phyloP scores from a whole-genome alignment of 2,888 invertebrate species.

The Antheraea assamensis region DNA sequence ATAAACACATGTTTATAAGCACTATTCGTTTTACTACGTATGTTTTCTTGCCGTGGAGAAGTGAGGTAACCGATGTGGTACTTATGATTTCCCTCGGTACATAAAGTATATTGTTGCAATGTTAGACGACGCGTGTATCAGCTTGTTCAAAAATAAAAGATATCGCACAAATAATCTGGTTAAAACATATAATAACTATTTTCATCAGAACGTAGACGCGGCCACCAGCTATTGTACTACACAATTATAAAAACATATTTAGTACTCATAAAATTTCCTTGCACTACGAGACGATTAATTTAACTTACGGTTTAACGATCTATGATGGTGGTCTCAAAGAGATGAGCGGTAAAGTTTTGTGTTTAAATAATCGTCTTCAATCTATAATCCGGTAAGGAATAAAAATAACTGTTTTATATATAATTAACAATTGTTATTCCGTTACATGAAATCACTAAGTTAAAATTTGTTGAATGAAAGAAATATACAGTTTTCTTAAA shows the following conservation, averaged over 20 bases:
- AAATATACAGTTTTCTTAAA: not conserved
- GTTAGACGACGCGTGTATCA: too few species aligned
- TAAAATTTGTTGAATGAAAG: not conserved
- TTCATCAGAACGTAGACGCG: too few species aligned
- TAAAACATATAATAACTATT: too few species aligned
- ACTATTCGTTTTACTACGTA: too few species aligned
- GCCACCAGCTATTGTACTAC: not conserved
- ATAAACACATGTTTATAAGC: too few species aligned
- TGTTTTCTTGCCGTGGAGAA: too few species aligned
- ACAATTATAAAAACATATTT: not conserved
- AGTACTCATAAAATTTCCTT: not conserved
- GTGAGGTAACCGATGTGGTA: too few species aligned
- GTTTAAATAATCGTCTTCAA: conserved; percentile 9
- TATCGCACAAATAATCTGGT: too few species aligned
- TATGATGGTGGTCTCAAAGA: conserved; percentile 11
- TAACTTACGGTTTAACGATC: not conserved
- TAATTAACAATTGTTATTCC: not conserved
- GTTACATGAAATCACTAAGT: not conserved
- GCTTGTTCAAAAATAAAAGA: too few species aligned
- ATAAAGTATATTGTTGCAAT: too few species aligned
- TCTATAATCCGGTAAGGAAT: conserved; percentile 3
- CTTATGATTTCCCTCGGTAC: too few species aligned
- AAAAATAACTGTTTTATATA: not conserved
- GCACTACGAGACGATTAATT: not conserved
- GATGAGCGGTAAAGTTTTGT: conserved; percentile 8